Percentiles rank a stretch among this genome's conserved stretches.
Conservation (phyloP, 2,888 invertebrate species). For the Drosophila vallismaia region DNA sequence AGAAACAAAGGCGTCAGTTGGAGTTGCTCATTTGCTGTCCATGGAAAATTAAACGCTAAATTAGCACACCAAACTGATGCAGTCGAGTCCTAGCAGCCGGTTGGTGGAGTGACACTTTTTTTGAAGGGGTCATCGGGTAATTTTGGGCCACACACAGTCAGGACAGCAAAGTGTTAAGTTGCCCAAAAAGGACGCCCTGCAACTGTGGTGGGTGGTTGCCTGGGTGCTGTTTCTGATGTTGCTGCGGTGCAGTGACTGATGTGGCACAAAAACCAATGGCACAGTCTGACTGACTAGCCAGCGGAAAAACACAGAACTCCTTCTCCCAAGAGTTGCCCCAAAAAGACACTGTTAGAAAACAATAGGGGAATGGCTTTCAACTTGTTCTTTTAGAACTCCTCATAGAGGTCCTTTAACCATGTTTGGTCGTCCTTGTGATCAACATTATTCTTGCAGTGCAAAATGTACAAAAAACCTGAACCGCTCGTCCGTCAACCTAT, state of each 20-base stretch:
- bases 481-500: conserved; percentile 27
- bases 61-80: conserved; percentile 67
- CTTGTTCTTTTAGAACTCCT: too few species aligned
- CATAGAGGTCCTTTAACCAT: too few species aligned
- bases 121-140: neutral
- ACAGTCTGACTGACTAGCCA: conserved; percentile 37
- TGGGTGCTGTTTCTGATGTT: conserved; percentile 51
- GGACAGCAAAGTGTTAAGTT: conserved; percentile 69
- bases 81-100: conserved; percentile 17
- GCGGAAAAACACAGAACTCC: conserved; percentile 60
- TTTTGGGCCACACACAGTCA: conserved; percentile 2
- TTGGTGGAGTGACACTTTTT: neutral
- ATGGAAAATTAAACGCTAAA: conserved; percentile 73
- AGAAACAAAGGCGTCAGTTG: conserved; percentile 35
- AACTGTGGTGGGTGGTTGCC: conserved; percentile 40
- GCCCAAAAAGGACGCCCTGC: conserved; percentile 57
- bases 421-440: too few species aligned
- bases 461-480: conserved; percentile 65
- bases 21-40: conserved; percentile 66
- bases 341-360: neutral
- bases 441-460: conserved; percentile 16
- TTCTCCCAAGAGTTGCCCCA: conserved; percentile 5
- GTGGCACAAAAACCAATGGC: conserved; percentile 64
- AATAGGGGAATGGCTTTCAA: too few species aligned
- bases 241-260: conserved; percentile 73